Base-by-base conservation (phyloP, 2,888 invertebrate genomes). In the Agrypnus murinus region DNA sequence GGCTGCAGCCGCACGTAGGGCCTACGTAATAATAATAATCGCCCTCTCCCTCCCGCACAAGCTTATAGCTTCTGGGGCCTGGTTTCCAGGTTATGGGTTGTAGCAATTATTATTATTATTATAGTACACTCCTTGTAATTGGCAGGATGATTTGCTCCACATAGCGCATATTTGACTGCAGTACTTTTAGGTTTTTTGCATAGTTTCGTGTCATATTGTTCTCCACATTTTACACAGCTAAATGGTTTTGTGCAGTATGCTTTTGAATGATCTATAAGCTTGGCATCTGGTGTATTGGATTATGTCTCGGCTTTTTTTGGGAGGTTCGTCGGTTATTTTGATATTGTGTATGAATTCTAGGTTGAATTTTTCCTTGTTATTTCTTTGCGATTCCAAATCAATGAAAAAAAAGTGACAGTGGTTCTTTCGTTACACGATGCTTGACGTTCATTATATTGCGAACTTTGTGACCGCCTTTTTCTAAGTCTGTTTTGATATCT, bases 241-340 rank as follows among this genome's bases (percentile, higher is more conserved):
- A 36, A 57, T 9, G 57, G 14, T 57, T 19, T 57, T 15, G 57
- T 36, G 17, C 57, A 57, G 19, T 46, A 46, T 19, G 46, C 9
- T 46, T 19, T 46, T 46, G 46, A 46, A 17, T 46, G 46, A 10
- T 12, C 57, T n/a, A 12, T 59, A 59, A 31, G 43, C 40, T 43
- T 43, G 59, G 12, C 59, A 59, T 15, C 59, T 59, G 12, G 59
- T 59, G n/a, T 43, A 59, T n/a, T 59, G 40, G 40, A 59, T 7
- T 14, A 57, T 38, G 36, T 36, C 36, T 38, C 14, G 34, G 15
- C 40, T 57, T 57, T 57, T 57, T 15, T 40, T 43, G 19, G 25
- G 59, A 8, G 40, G 43, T 9, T 59, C 45, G 31, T 43, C 40
- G 14, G n/a, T 7, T n/a, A 59, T 45, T 57, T 38, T 57, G 34